phyloP scores from a whole-genome alignment of 2,797 vertebrate genomes.

The Notoglanidium macrostoma region DNA sequence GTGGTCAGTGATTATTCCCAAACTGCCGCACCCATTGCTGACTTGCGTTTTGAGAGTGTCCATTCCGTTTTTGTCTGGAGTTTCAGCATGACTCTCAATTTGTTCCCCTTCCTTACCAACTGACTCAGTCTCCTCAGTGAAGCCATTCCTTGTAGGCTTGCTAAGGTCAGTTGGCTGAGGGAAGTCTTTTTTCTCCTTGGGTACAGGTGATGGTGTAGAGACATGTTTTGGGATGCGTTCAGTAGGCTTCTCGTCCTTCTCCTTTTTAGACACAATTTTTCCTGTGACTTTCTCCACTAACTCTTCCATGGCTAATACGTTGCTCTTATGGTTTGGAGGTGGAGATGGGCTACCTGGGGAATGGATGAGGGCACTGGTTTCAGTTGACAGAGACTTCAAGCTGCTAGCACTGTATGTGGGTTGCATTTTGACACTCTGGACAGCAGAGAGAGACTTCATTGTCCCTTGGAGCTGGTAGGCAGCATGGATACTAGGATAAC shows the following conservation, averaged over 20 bases:
- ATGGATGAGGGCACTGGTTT: slow-evolving; percentile 79
- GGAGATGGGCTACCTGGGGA: slow-evolving; percentile 87
- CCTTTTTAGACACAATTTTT: slow-evolving; percentile 82
- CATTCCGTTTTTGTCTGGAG: slow-evolving; percentile 82
- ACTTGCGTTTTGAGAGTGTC: slow-evolving; percentile 81
- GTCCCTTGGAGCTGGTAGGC: slow-evolving; percentile 94
- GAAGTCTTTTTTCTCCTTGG: slow-evolving; percentile 54
- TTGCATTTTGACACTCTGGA: slow-evolving; percentile 89
- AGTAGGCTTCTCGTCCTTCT: slow-evolving; percentile 84
- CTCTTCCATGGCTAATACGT: slow-evolving; percentile 96
- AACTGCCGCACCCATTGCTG: slow-evolving; percentile 87
- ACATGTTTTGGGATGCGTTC: slow-evolving; percentile 73
- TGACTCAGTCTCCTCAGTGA: slow-evolving; percentile 71
- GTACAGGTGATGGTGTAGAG: slow-evolving; percentile 75
- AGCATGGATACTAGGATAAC: slow-evolving; percentile 97
- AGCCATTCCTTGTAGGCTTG: slow-evolving; percentile 73
- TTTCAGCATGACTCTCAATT: slow-evolving; percentile 78
- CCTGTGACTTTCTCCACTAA: slow-evolving; percentile 95
- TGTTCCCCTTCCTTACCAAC: slow-evolving; percentile 69
- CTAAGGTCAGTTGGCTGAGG: slow-evolving; percentile 63
- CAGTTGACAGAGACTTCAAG: slow-evolving; percentile 77
- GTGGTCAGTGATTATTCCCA: slow-evolving; percentile 96
- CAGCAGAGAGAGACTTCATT: slow-evolving; percentile 77
- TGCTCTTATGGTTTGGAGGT: slow-evolving; percentile 90
- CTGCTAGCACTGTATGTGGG: slow-evolving; percentile 82